phyloP scores from a whole-genome alignment of 1,140 invertebrate genomes.

The Gerris buenoi region DNA sequence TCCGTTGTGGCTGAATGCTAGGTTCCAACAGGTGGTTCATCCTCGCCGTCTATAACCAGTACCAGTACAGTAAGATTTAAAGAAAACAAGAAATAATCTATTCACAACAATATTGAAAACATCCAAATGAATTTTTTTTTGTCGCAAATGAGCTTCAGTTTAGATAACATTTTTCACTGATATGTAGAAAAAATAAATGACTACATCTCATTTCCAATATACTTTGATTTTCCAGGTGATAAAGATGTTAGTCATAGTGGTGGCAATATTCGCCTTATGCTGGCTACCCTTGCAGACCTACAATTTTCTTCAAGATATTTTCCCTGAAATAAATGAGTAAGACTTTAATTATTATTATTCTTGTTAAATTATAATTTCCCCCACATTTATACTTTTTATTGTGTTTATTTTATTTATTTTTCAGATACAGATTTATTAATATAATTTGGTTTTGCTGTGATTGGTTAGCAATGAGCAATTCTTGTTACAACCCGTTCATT shows the following conservation, averaged over 20 bases:
- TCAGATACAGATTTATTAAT: conserved; percentile 55
- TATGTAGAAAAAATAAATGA: no score
- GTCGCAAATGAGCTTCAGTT: no score
- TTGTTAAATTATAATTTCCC: not conserved
- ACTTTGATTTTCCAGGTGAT: conserved; percentile 63
- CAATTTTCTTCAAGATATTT: conserved; percentile 46
- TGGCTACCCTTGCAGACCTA: conserved; percentile 69
- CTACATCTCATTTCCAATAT: conserved; percentile 16
- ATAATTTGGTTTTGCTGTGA: conserved; percentile 66
- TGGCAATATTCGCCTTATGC: conserved; percentile 61
- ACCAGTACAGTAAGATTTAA: no score
- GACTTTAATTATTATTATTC: no score
- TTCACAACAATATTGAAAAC: no score
- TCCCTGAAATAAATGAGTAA: conserved; percentile 54
- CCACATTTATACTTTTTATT: not conserved
- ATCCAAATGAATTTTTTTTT: no score
- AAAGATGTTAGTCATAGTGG: conserved; percentile 69
- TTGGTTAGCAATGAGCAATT: conserved; percentile 76
- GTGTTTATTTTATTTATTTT: conserved; percentile 18
- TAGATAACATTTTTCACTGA: no score
- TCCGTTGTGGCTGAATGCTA: no score
- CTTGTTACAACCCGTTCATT: conserved; percentile 72
- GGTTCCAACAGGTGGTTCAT: no score
- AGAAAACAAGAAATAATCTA: no score
- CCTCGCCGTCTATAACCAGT: no score